phyloP scores from a whole-genome alignment of 1,140 invertebrate species.

The Riptortus pedestris region DNA sequence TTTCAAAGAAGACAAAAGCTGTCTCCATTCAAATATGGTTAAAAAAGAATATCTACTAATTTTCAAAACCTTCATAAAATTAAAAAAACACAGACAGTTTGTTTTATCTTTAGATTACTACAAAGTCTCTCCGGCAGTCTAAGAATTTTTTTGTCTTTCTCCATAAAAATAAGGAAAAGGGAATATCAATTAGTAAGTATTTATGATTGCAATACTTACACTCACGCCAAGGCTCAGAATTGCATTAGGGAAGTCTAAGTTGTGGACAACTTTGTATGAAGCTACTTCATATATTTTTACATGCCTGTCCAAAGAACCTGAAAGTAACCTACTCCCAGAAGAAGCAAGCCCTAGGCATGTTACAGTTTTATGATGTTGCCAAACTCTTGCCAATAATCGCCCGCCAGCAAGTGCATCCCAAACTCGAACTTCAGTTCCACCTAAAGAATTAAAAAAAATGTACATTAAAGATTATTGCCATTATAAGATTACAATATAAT shows the following conservation, averaged over 20 bases:
- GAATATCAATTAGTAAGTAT: no score
- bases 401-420: slow-evolving; percentile 87
- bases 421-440: slow-evolving; percentile 82
- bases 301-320: slow-evolving; percentile 83
- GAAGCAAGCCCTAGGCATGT: slow-evolving; percentile 69
- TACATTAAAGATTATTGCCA: not conserved
- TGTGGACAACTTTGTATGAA: slow-evolving; percentile 78
- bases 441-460: slow-evolving; percentile 39
- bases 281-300: slow-evolving; percentile 87
- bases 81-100: no score
- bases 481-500: not conserved
- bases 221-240: slow-evolving; percentile 74
- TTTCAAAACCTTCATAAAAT: no score
- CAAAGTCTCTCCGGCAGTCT: no score
- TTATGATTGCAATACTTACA: slow-evolving; percentile 43
- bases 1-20: no score
- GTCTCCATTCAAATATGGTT: no score
- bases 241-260: slow-evolving; percentile 80
- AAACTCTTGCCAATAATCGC: slow-evolving; percentile 64
- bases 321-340: slow-evolving; percentile 70
- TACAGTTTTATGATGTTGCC: slow-evolving; percentile 87
- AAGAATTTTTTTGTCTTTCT: no score
- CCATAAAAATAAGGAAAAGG: not conserved
- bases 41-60: no score
- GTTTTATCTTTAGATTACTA: no score